These are phyloP conservation scores for Ailuropoda melanoleuca DNA, from an alignment of 2,113 vertebrate species.

Conservation along the genomic window DNA sequence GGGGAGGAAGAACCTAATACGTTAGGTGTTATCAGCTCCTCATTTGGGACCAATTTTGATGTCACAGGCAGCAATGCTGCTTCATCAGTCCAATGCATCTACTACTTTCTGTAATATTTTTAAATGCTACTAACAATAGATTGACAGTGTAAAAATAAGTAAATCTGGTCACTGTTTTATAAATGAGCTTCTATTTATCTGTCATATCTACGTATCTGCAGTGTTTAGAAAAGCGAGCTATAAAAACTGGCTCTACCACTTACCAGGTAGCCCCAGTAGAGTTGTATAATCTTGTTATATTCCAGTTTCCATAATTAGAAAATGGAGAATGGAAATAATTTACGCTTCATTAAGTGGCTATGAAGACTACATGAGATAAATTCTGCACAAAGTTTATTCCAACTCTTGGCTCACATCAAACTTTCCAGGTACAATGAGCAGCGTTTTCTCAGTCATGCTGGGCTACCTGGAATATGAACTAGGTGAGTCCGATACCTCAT, in stretches of 20 bases:
- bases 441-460: neutral
- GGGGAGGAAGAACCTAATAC: neutral
- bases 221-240: neutral
- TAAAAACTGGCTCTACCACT: neutral
- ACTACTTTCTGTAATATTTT: neutral
- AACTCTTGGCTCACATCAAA: neutral
- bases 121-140: neutral
- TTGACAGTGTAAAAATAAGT: slow-evolving; percentile 38
- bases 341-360: neutral
- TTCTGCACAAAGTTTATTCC: neutral
- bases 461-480: neutral
- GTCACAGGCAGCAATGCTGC: neutral
- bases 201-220: neutral
- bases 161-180: neutral
- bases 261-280: neutral
- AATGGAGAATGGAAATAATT: neutral
- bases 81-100: neutral
- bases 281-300: neutral
- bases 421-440: neutral
- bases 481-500: neutral
- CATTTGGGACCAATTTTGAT: neutral
- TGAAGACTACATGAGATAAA: neutral
- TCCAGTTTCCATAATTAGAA: neutral
- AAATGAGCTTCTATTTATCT: neutral
- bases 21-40: neutral